These are phyloP conservation scores for Callipepla squamata DNA, from an alignment of 2,113 vertebrate species.

Conservation along the genomic window DNA sequence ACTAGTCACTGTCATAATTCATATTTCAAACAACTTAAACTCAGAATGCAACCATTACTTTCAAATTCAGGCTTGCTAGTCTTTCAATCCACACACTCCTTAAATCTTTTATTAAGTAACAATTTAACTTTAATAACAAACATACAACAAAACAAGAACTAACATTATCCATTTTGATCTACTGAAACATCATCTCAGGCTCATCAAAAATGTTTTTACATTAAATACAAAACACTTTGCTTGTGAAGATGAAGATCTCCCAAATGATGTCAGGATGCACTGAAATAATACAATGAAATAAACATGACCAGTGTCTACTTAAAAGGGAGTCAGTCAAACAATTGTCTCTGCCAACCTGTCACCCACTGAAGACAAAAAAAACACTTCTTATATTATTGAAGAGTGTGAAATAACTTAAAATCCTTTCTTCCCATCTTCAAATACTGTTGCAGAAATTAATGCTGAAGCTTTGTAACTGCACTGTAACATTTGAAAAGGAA, in stretches of 20 bases:
- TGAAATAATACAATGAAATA: neutral
- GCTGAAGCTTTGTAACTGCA: neutral
- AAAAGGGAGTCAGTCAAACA: neutral
- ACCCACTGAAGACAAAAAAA: neutral
- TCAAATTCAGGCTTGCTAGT: neutral
- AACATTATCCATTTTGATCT: neutral
- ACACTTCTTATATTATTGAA: too few species aligned
- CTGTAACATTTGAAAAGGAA: conserved; percentile 20
- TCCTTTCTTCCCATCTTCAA: neutral
- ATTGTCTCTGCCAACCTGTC: neutral
- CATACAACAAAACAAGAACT: neutral
- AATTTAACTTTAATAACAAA: neutral
- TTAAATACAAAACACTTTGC: neutral
- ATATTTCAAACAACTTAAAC: neutral
- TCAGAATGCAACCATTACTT: neutral
- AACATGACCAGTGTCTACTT: neutral
- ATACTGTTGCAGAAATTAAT: conserved; percentile 1
- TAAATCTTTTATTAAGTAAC: neutral
- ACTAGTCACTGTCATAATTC: neutral
- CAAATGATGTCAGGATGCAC: neutral
- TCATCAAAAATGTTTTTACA: neutral
- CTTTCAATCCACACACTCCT: neutral
- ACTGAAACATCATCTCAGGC: neutral
- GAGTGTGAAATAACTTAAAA: neutral
- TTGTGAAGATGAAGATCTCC: neutral